These are phyloP conservation scores for Steinernema khuongi DNA, from an alignment of 1,140 invertebrate genomes.

Conservation along the genomic window DNA sequence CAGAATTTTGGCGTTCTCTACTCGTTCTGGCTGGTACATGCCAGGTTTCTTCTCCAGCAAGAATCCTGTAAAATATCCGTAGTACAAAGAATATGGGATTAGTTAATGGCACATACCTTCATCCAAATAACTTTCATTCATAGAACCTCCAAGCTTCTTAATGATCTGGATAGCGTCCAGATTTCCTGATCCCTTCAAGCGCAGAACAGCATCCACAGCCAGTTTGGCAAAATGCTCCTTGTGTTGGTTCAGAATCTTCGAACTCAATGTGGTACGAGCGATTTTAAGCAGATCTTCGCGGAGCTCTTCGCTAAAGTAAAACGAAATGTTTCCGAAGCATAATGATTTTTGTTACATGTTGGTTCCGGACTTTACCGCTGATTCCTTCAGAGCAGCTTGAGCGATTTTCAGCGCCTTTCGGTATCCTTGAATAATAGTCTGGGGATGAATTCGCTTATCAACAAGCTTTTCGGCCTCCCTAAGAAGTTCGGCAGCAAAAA, in stretches of 20 bases:
- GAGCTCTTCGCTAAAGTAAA: slow-evolving; percentile 67
- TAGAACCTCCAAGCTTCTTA: slow-evolving; percentile 83
- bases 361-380: slow-evolving; percentile 73
- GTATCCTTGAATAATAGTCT: slow-evolving; percentile 94
- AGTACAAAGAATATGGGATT: background rate
- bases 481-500: slow-evolving; percentile 87
- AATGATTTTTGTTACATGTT: slow-evolving; percentile 26
- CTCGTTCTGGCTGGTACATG: slow-evolving; percentile 75
- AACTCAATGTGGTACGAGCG: slow-evolving; percentile 91
- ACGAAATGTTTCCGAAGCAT: slow-evolving; percentile 17
- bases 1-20: slow-evolving; percentile 89
- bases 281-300: slow-evolving; percentile 88
- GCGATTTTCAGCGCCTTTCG: slow-evolving; percentile 78
- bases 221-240: slow-evolving; percentile 93
- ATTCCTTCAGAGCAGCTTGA: slow-evolving; percentile 71
- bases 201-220: slow-evolving; percentile 86
- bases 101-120: slow-evolving; percentile 67
- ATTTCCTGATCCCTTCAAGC: slow-evolving; percentile 90
- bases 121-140: slow-evolving; percentile 92
- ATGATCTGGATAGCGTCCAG: slow-evolving; percentile 94
- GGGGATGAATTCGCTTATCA: slow-evolving; percentile 90
- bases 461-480: slow-evolving; percentile 90
- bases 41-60: slow-evolving; percentile 92
- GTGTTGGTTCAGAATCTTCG: slow-evolving; percentile 94
- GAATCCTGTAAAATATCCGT: slow-evolving; percentile 67